Percentiles rank a stretch among this genome's conserved stretches.
phyloP scores from a whole-genome alignment of 2,113 vertebrate species.

The Notechis scutatus region DNA sequence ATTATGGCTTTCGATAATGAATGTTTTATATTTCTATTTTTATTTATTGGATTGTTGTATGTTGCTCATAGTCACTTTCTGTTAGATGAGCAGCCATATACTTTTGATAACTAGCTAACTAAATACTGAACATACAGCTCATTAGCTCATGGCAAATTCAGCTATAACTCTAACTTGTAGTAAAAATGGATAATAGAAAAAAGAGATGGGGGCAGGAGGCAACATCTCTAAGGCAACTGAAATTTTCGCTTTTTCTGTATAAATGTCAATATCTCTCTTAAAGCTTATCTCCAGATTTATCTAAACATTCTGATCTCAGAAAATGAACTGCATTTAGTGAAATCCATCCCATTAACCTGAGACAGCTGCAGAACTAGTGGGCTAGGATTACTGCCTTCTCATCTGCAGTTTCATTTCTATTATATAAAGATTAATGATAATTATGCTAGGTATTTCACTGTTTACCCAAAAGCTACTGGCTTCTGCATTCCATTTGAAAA shows the following conservation, averaged over 20 bases:
- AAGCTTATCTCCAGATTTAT: neutral
- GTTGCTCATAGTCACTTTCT: neutral
- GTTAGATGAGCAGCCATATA: neutral
- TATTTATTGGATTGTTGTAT: neutral
- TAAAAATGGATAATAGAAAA: neutral
- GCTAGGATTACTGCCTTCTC: neutral
- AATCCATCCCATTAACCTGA: slow-evolving; percentile 10
- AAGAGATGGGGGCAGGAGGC: neutral
- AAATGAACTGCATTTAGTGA: neutral
- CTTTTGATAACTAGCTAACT: neutral
- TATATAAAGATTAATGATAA: slow-evolving; percentile 11
- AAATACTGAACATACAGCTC: neutral
- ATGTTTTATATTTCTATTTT: neutral
- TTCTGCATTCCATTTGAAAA: neutral
- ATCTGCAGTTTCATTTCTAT: neutral
- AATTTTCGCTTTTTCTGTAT: neutral
- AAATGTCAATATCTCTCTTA: neutral
- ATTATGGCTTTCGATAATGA: neutral
- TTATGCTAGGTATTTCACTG: neutral
- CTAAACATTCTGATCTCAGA: neutral
- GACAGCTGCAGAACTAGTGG: neutral
- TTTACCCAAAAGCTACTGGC: neutral
- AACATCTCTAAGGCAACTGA: neutral
- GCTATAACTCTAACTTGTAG: neutral
- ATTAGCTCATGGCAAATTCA: neutral